phyloP scores from a whole-genome alignment of 2,888 invertebrate species.

The Elmis aenea region DNA sequence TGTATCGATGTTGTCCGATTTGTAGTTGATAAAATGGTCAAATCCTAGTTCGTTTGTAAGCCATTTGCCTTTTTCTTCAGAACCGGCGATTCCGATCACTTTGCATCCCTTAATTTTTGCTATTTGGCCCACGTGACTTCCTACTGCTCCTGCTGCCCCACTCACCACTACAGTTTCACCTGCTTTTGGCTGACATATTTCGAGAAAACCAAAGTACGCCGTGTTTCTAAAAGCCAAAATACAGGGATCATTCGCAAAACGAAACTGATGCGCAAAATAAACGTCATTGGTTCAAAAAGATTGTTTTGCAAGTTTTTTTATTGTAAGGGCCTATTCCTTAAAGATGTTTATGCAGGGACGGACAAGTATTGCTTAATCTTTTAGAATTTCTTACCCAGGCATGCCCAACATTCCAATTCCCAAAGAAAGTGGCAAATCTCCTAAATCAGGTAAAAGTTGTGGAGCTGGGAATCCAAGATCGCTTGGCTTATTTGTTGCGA shows the following conservation, averaged over 20 bases:
- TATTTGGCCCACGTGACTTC: constrained; percentile 72
- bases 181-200: constrained; percentile 64
- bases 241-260: no score
- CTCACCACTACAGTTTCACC: constrained; percentile 70
- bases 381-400: constrained; percentile 9
- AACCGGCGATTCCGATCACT: constrained; percentile 68
- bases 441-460: constrained; percentile 8
- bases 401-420: constrained; percentile 11
- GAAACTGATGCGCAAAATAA: no score
- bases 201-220: constrained; percentile 69
- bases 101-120: constrained; percentile 66
- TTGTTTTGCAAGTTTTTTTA: no score
- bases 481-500: constrained; percentile 59
- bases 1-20: constrained; percentile 51
- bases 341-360: no score
- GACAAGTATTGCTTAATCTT: background rate
- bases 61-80: constrained; percentile 67
- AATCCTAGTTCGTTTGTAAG: constrained; percentile 58
- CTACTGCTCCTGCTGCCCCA: constrained; percentile 75
- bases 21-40: constrained; percentile 68
- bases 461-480: background rate
- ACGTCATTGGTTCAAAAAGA: no score
- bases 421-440: constrained; percentile 6
- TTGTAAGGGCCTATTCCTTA: no score
- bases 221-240: no score